A percentile compares a stretch with the other conserved stretches of the same genome.
Conservation (phyloP, 2,888 invertebrate species). For the Ennomos quercinarius region DNA sequence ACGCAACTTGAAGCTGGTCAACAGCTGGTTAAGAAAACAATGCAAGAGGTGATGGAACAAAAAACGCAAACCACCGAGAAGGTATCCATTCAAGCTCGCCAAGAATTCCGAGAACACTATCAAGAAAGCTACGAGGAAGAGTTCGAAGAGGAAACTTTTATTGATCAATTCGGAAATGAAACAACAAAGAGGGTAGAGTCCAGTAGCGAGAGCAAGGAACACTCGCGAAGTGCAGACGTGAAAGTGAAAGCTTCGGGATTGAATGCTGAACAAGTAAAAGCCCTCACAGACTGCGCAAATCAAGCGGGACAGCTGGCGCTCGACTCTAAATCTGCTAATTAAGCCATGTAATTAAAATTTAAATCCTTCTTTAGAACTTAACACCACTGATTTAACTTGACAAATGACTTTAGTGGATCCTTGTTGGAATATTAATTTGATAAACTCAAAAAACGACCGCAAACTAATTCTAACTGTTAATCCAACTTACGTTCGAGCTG, state of each 20-base stretch:
- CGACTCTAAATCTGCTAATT: conserved; percentile 78
- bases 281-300: conserved; percentile 80
- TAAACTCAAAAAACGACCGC: conserved; percentile 2
- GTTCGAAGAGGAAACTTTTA: conserved; percentile 80
- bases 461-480: conserved; percentile 29
- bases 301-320: conserved; percentile 81
- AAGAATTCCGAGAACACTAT: conserved; percentile 79
- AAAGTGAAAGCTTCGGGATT: conserved; percentile 79
- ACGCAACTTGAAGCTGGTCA: conserved; percentile 76
- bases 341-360: conserved; percentile 67
- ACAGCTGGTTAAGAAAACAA: conserved; percentile 77
- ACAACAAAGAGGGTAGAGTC: conserved; percentile 78
- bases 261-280: conserved; percentile 77
- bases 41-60: conserved; percentile 77
- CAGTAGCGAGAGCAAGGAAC: conserved; percentile 81
- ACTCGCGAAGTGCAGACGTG: conserved; percentile 79
- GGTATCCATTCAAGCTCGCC: conserved; percentile 77
- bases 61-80: conserved; percentile 69
- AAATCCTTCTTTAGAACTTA: conserved; percentile 42
- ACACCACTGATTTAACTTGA: conserved; percentile 21
- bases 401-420: conserved; percentile 29
- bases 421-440: conserved; percentile 13
- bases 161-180: conserved; percentile 74
- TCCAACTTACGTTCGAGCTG: conserved; percentile 51
- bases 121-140: conserved; percentile 81